phyloP scores from a whole-genome alignment of 2,113 vertebrate species.

The Marmota flaviventris region DNA sequence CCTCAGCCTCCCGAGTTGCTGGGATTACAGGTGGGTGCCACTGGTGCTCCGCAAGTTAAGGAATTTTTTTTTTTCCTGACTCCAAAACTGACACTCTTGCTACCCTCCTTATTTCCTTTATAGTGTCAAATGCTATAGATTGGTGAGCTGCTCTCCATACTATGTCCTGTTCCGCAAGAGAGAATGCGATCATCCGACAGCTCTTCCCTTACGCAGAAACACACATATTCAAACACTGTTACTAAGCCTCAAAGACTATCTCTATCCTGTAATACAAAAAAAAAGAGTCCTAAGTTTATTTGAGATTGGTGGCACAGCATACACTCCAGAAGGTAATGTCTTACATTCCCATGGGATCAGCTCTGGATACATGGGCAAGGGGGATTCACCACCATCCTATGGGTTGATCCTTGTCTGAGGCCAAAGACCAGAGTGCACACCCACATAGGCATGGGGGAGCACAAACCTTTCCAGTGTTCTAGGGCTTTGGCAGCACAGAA shows the following conservation, averaged over 20 bases:
- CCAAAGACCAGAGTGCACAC: background rate
- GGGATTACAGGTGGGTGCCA: no score
- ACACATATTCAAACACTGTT: background rate
- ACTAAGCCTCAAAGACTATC: background rate
- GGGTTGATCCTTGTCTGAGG: background rate
- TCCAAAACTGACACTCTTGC: background rate
- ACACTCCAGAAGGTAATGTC: background rate
- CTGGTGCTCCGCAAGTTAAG: background rate
- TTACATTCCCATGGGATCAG: background rate
- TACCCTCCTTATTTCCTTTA: background rate
- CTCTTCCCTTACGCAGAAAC: background rate
- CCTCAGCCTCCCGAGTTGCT: no score
- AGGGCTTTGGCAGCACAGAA: background rate
- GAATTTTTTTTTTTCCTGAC: background rate
- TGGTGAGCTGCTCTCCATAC: background rate
- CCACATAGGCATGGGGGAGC: background rate
- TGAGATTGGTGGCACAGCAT: background rate
- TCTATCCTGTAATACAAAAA: background rate
- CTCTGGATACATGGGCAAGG: background rate
- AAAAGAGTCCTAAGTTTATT: background rate
- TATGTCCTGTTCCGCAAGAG: background rate
- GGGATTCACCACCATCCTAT: background rate
- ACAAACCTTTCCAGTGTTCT: background rate
- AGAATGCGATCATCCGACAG: background rate
- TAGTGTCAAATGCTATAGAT: background rate